Percentiles rank a stretch among this genome's conserved stretches.
Conservation (phyloP, 2,888 invertebrate genomes). For the Melangyna quadrimaculata region DNA sequence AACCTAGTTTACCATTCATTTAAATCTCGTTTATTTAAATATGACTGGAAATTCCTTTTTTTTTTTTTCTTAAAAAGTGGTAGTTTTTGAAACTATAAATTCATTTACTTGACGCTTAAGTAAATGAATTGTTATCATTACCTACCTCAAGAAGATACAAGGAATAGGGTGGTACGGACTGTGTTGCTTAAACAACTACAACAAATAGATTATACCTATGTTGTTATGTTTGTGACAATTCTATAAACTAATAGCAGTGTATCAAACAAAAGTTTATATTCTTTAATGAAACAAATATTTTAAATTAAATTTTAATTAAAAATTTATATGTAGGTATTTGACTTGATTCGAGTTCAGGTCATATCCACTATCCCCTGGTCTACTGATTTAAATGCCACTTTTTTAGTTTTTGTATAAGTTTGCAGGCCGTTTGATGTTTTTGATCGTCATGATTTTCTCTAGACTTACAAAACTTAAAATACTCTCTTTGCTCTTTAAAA, state of each 20-base stretch:
- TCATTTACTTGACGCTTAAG: not conserved
- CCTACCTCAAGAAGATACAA: not conserved
- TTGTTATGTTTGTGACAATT: not conserved
- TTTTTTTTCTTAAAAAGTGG: not conserved
- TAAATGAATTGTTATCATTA: not conserved
- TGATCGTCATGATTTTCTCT: no score
- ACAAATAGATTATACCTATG: not conserved
- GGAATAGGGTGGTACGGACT: not conserved
- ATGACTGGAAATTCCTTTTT: not conserved
- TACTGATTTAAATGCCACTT: no score
- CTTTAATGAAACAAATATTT: not conserved
- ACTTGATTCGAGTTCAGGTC: not conserved
- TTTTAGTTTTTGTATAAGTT: not conserved
- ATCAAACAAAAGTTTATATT: no score
- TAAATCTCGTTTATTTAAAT: not conserved
- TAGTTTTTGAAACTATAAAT: not conserved
- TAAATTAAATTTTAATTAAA: no score
- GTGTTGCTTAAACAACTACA: not conserved
- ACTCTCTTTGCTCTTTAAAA: no score
- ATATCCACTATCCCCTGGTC: not conserved
- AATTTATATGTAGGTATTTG: not conserved
- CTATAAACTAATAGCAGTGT: not conserved
- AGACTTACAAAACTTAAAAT: no score
- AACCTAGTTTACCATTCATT: not conserved
- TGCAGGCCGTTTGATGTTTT: not conserved